phyloP scores from a whole-genome alignment of 2,113 vertebrate species.

The Marmota monax region DNA sequence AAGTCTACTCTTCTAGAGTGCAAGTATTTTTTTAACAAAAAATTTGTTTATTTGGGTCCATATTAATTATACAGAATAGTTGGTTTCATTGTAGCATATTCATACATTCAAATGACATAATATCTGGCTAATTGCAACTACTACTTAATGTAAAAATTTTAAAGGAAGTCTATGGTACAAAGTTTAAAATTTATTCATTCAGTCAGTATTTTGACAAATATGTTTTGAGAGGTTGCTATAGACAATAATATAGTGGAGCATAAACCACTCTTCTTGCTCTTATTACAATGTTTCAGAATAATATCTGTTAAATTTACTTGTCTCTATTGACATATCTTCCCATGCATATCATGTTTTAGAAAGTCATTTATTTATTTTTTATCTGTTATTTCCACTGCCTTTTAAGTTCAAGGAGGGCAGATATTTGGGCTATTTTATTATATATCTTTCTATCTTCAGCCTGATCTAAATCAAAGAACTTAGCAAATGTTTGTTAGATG shows the following conservation, averaged over 20 bases:
- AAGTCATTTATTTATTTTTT: constrained; percentile 23
- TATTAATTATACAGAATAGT: too few relatives aligned
- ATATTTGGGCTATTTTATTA: background rate
- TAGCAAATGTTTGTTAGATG: constrained; percentile 43
- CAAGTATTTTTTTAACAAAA: background rate
- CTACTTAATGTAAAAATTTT: background rate
- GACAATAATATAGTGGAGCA: background rate
- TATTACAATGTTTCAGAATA: background rate
- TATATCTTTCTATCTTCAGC: background rate
- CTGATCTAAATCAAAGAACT: background rate
- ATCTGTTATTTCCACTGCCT: background rate
- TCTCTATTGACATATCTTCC: background rate
- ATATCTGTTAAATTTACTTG: background rate
- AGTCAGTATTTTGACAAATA: background rate
- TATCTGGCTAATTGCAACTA: background rate
- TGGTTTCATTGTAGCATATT: too few relatives aligned
- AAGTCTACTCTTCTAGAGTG: background rate
- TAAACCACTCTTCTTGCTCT: background rate
- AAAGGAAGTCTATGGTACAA: background rate
- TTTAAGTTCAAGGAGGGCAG: constrained; percentile 1
- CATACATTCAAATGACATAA: too few relatives aligned
- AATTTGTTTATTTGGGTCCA: too few relatives aligned
- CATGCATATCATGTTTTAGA: background rate
- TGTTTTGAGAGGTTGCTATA: background rate
- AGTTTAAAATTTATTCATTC: constrained; percentile 46